phyloP scores from a whole-genome alignment of 2,888 invertebrate species.

The Machimus atricapillus region DNA sequence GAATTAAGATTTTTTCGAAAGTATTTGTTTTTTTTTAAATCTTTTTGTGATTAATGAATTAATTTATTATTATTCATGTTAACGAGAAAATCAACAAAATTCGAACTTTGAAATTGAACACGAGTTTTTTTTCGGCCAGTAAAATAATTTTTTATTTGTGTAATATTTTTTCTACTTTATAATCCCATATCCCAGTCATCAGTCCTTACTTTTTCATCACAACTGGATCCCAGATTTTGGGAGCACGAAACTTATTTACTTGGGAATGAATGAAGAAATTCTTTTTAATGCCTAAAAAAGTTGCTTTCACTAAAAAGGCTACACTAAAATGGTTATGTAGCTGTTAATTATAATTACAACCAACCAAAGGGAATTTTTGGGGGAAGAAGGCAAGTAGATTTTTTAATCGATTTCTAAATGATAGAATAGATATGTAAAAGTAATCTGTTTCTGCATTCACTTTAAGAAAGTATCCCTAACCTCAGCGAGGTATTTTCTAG shows the following conservation, averaged over 20 bases:
- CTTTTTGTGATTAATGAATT: slow-evolving; percentile 17
- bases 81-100: slow-evolving; percentile 5
- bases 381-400: too few relatives aligned
- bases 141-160: background rate
- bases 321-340: too few relatives aligned
- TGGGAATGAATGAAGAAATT: background rate
- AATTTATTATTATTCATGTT: slow-evolving; percentile 19
- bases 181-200: background rate
- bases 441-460: too few relatives aligned
- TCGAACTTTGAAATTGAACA: background rate
- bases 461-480: too few relatives aligned
- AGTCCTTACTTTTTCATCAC: background rate
- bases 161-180: background rate
- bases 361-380: too few relatives aligned
- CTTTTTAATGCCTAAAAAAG: too few relatives aligned
- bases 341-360: too few relatives aligned
- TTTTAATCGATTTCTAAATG: too few relatives aligned
- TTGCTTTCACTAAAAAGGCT: too few relatives aligned
- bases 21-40: background rate
- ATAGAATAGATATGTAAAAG: too few relatives aligned
- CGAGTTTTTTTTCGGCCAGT: background rate
- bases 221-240: background rate
- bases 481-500: too few relatives aligned
- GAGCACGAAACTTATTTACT: background rate
- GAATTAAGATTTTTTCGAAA: background rate